Evolutionary conservation across 2,113 vertebrate genomes (phyloP).

Genomic region (Rissa tridactyla): DNA sequence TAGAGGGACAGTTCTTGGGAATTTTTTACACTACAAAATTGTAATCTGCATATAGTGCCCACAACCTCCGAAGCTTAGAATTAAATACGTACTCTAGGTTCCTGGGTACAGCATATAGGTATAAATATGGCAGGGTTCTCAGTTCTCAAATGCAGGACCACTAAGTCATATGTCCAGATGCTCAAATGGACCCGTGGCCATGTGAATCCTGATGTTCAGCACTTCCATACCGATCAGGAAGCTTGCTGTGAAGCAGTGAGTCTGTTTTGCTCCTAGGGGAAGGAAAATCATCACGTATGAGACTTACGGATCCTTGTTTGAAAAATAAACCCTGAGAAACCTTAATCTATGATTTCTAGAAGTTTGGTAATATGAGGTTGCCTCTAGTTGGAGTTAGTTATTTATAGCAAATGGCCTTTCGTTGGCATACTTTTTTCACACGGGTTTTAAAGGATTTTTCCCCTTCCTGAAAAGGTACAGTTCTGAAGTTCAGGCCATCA

Average conservation of each 20-base stretch:
- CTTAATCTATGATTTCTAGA: background rate
- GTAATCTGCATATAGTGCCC: background rate
- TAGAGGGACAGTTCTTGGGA: background rate
- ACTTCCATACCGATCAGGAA: background rate
- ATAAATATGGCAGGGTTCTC: background rate
- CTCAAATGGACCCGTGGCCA: background rate
- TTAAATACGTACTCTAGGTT: background rate
- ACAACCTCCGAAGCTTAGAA: background rate
- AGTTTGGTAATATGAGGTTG: background rate
- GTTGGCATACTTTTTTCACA: conserved; percentile 18
- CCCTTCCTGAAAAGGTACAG: background rate
- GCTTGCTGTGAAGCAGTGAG: background rate
- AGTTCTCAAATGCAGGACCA: background rate
- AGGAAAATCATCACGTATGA: background rate
- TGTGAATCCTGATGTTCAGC: background rate
- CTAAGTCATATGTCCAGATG: background rate
- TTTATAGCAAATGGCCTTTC: background rate
- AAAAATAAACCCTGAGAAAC: background rate
- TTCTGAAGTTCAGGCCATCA: conserved; percentile 68
- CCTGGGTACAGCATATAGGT: background rate
- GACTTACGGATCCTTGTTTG: background rate
- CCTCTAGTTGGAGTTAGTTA: background rate
- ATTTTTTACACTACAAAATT: background rate
- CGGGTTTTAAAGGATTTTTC: conserved; percentile 4
- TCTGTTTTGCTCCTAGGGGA: background rate